Evolutionary conservation across 2,888 invertebrate genomes (phyloP).

Genomic region (Hypercompe scribonia): DNA sequence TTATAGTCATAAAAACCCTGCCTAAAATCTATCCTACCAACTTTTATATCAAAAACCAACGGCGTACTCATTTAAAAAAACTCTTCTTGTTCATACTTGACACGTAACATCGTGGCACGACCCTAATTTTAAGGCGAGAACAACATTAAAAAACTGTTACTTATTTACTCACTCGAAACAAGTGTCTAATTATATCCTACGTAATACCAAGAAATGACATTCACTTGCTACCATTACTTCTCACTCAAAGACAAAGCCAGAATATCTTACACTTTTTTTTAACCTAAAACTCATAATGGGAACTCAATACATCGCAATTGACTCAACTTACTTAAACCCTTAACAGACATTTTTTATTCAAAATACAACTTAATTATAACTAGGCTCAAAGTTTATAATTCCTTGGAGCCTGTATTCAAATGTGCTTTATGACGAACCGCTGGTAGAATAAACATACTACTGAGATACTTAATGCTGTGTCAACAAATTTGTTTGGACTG

Average conservation of each 20-base stretch:
- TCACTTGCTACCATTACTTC: conserved; percentile 18
- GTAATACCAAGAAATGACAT: conserved; percentile 15
- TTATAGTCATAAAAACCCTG: background rate
- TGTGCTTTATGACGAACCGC: conserved; percentile 38
- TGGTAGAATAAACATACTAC: conserved; percentile 59
- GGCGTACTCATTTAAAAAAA: too few species aligned
- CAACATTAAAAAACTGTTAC: background rate
- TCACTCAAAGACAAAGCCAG: conserved; percentile 23
- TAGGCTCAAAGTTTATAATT: conserved; percentile 6
- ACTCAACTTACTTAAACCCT: conserved; percentile 51
- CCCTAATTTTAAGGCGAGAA: background rate
- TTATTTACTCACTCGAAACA: background rate
- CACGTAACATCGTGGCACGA: background rate
- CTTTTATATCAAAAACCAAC: background rate
- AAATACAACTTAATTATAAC: conserved; percentile 7
- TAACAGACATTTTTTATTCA: conserved; percentile 10
- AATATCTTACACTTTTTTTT: conserved; percentile 24
- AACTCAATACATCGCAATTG: conserved; percentile 54
- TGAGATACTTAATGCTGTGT: conserved; percentile 66
- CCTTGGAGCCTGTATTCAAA: conserved; percentile 6
- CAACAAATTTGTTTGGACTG: conserved; percentile 58
- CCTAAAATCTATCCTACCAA: background rate
- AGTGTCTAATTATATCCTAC: conserved; percentile 3
- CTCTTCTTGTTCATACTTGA: background rate
- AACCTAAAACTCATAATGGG: conserved; percentile 33